A percentile compares a stretch with the other conserved stretches of the same genome.
These are phyloP conservation scores for Danionella dracula DNA, from an alignment of 2,797 vertebrate species.

Conservation along the genomic window DNA sequence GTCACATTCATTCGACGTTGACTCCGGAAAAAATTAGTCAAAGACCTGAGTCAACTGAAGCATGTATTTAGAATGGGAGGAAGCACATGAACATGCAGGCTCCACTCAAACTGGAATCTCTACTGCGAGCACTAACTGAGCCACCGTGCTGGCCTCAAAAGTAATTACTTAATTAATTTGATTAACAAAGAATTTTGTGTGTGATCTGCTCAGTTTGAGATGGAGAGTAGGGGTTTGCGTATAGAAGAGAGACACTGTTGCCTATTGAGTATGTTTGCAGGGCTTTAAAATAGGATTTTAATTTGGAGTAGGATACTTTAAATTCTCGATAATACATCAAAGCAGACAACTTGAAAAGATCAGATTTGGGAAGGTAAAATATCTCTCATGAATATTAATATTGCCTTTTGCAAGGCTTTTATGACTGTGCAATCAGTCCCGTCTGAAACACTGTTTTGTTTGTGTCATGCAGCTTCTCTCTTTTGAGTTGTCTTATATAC, in stretches of 20 bases:
- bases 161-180: too few relatives aligned
- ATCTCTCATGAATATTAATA: slow-evolving; percentile 12
- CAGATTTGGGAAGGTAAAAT: background rate
- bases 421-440: background rate
- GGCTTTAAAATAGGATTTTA: slow-evolving; percentile 21
- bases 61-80: too few relatives aligned
- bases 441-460: background rate
- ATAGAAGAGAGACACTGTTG: background rate
- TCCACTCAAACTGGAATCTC: too few relatives aligned
- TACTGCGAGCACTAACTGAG: too few relatives aligned
- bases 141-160: too few relatives aligned
- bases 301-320: too few relatives aligned
- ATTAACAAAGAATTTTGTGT: too few relatives aligned
- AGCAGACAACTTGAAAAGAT: slow-evolving; percentile 23
- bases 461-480: background rate
- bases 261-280: slow-evolving; percentile 31
- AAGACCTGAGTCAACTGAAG: too few relatives aligned
- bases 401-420: slow-evolving; percentile 2
- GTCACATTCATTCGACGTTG: too few relatives aligned
- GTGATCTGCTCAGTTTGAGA: background rate
- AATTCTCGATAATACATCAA: too few relatives aligned
- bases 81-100: too few relatives aligned
- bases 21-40: too few relatives aligned
- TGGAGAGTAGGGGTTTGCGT: background rate
- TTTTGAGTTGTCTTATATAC: slow-evolving; percentile 7